Evolutionary conservation across 2,888 invertebrate species (phyloP), one percentile per base, ranked within the genome.

Genomic region (Tetragnatha montana): DNA sequence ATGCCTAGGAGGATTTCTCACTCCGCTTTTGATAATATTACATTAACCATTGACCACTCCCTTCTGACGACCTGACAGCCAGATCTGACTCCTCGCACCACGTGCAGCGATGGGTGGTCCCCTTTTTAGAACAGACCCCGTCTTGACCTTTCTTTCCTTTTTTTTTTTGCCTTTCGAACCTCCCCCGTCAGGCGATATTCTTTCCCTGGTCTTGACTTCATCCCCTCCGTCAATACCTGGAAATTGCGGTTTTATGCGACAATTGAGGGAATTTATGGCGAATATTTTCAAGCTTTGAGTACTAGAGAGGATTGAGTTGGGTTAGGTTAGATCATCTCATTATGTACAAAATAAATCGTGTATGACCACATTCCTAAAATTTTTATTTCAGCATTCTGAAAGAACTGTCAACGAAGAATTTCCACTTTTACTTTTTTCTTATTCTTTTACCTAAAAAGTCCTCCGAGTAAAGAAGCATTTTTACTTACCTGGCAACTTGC

Each of bases 1-100:
- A 89, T 89, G 76, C 88, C 22, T 81, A 85, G 75, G 76, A 81
- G 76, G 71, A 79, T 82, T 74, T 69, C 49, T 17, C 75, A 4
- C 49, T 84, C 50, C 21, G 70, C 75, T 74, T 76, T 85, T 85
- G 69, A 89, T 89, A 89, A 85, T 89, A 85, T 89, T 85, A 85
- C 75, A 89, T 89, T 89, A 85, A 85, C 89, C 75, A 85, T 81
- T 89, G 81, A 89, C 89, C 75, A 85, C 76, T 81, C 60, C 50
- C 80, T 80, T 35, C 86, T 8, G 35, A 73, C 60, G 85, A 79
- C 85, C 85, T 86, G 79, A 73, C 79, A 81, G 71, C 71, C 71
- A 73, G 68, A 70, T 50, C 71, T 71, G 51, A 47, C 51, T 71
- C 51, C 51, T 49, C 78, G 50, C 78, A 74, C 74, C 74, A 47